Evolutionary conservation across 1,140 invertebrate genomes (phyloP), one percentile per base, ranked within the genome.

Genomic region (Megalopta genalis): DNA sequence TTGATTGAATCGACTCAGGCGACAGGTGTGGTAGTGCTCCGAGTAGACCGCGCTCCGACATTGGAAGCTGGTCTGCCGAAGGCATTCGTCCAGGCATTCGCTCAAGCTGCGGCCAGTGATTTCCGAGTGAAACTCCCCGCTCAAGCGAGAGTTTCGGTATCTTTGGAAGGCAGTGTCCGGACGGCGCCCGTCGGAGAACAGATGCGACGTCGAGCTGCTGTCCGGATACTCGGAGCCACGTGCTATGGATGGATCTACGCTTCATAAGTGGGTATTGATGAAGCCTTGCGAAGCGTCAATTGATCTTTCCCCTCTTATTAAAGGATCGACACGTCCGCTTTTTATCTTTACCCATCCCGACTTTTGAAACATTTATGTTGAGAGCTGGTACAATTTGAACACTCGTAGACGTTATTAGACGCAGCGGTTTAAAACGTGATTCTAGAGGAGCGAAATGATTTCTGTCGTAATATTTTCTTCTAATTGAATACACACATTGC

Each of bases 81-180:
- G 93, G 89, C 97, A 98, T 88, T 98, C 97, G 90, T 98, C 97
- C 72, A 98, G 90, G 88, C 97, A 98, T 90, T 98, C 97, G 90
- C 96, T 97, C 25, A 98, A 92, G 6, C 97, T 97, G 69, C 97
- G 93, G 59, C 97, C 96, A 0, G 96, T 97, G 83, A 97, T 97
- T 90, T 98, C 97, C 2, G 97, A 97, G 92, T 98, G 97, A 91
- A 97, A 97, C 91, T 97, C 97, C 6, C 96, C 96, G 67, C 96
- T 96, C 3, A 98, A 93, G 67, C 97, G 93, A 84, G 96, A 97
- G 91, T 97, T 97, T 73, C 97, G 93, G 92, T 97, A 97, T 77
- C 97, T 94, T 92, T 98, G 97, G 93, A 98, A 97, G 32, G 97
- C 97, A 1, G 97, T 97, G 90, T 98, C 97, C 37, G 97, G 96